Percentiles rank a stretch among this genome's conserved stretches.
phyloP scores from a whole-genome alignment of 2,888 invertebrate species.

The Desoria tigrina region DNA sequence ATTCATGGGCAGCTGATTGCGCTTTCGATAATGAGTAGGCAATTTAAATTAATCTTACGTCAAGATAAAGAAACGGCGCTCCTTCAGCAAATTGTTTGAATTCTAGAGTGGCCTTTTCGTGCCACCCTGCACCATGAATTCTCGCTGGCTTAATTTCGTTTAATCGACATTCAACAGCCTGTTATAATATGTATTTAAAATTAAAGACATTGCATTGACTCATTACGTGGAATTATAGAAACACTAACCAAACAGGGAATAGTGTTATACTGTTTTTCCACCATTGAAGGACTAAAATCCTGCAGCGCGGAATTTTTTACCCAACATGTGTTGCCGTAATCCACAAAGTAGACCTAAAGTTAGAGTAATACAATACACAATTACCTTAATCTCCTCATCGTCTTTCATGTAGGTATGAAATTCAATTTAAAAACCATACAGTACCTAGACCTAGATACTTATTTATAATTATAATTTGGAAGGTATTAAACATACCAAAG shows the following conservation, averaged over 20 bases:
- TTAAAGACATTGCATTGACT: background rate
- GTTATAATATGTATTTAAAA: background rate
- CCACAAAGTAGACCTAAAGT: constrained; percentile 72
- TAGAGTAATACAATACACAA: constrained; percentile 10
- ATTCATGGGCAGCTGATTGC: background rate
- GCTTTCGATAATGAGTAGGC: background rate
- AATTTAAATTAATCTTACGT: constrained; percentile 14
- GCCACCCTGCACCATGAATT: constrained; percentile 48
- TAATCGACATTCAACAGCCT: constrained; percentile 51
- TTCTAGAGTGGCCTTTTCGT: constrained; percentile 24
- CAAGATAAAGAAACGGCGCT: constrained; percentile 20
- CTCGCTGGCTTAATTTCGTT: constrained; percentile 43
- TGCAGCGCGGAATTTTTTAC: constrained; percentile 23
- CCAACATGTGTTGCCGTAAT: constrained; percentile 69
- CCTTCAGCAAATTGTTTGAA: constrained; percentile 36
- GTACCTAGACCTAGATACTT: background rate
- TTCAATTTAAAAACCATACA: no score
- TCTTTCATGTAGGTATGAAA: no score
- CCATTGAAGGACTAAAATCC: constrained; percentile 32
- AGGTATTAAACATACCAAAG: constrained; percentile 11
- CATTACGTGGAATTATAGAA: constrained; percentile 9
- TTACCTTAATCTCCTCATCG: no score
- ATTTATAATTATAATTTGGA: no score
- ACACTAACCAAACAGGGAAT: constrained; percentile 34
- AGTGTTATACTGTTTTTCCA: constrained; percentile 10